Percentiles rank a stretch among this genome's conserved stretches.
Conservation (phyloP, 2,888 invertebrate genomes). For the Stenotaenia linearis region DNA sequence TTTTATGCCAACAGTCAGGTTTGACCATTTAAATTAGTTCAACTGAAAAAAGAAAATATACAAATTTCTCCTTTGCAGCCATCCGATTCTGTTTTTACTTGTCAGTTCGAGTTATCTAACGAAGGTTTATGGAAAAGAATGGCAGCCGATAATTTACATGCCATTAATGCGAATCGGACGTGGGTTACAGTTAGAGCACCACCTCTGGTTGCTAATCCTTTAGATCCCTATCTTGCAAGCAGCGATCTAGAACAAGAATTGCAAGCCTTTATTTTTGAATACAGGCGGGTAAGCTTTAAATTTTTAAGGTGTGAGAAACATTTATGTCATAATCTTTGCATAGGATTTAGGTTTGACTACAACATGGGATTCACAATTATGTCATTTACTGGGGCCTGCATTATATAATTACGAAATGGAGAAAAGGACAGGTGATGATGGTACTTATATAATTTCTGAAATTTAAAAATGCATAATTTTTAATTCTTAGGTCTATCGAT, state of each 20-base stretch:
- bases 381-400: conserved; percentile 47
- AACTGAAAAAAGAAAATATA: neutral
- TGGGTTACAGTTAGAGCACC: conserved; percentile 38
- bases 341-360: conserved; percentile 46
- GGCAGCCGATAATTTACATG: conserved; percentile 46
- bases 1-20: conserved; percentile 49
- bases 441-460: too few relatives aligned
- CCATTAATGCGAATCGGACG: conserved; percentile 38
- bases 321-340: conserved; percentile 30
- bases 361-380: conserved; percentile 47
- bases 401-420: conserved; percentile 48
- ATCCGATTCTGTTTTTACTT: conserved; percentile 45
- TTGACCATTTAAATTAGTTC: too few relatives aligned
- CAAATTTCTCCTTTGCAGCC: conserved; percentile 39
- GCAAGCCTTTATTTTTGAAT: conserved; percentile 43
- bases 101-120: conserved; percentile 45
- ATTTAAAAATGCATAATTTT: neutral
- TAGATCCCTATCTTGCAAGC: conserved; percentile 43
- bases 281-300: conserved; percentile 43
- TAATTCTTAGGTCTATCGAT: conserved; percentile 43
- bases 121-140: conserved; percentile 47
- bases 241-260: conserved; percentile 47
- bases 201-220: conserved; percentile 30
- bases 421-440: conserved; percentile 47
- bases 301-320: neutral